A percentile compares a stretch with the other conserved stretches of the same genome.
These are phyloP conservation scores for Tor tambroides DNA, from an alignment of 2,113 vertebrate genomes.

Conservation along the genomic window DNA sequence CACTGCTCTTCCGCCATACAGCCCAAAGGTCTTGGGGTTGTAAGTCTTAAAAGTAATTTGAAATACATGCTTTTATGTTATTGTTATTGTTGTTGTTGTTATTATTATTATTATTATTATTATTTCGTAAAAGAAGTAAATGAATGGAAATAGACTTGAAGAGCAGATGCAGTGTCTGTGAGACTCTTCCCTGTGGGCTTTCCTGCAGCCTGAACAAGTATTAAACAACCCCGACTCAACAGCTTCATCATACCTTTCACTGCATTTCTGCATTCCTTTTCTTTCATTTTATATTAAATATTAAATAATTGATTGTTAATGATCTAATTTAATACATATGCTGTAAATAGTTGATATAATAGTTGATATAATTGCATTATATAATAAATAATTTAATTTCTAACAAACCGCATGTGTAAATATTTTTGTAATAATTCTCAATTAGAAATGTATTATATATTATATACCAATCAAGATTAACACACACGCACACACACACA, in stretches of 20 bases:
- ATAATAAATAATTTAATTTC: neutral
- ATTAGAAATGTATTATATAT: too few species aligned
- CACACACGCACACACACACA: too few species aligned
- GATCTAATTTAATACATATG: neutral
- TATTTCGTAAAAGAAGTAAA: neutral
- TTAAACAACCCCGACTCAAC: constrained; percentile 42
- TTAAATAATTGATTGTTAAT: neutral
- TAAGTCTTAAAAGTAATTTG: neutral
- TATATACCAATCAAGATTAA: too few species aligned
- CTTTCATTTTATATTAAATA: neutral
- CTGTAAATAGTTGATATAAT: neutral
- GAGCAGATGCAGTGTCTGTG: neutral
- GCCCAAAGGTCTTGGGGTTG: constrained; percentile 50
- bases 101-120: neutral
- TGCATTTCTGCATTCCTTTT: neutral
- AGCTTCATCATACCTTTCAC: constrained; percentile 32
- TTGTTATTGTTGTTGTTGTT: neutral
- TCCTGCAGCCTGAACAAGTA: constrained; percentile 32
- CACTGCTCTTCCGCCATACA: constrained; percentile 53
- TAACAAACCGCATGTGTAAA: too few species aligned
- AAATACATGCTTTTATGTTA: neutral
- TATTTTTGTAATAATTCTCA: too few species aligned
- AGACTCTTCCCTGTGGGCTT: constrained; percentile 42
- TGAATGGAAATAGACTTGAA: neutral
- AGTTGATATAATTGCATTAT: neutral